phyloP scores from a whole-genome alignment of 2,888 invertebrate genomes.

The Nymphalis polychloros region DNA sequence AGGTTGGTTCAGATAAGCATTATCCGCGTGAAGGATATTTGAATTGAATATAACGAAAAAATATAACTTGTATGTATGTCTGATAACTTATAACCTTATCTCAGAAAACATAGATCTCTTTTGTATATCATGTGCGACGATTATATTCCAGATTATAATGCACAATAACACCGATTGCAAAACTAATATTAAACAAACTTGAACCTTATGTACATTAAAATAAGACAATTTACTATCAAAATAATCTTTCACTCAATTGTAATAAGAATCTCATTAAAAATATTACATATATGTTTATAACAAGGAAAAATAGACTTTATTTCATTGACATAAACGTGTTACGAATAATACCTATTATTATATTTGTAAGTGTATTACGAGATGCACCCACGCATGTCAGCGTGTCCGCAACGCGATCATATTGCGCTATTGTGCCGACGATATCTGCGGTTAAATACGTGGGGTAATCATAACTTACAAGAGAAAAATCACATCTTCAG shows the following conservation, averaged over 20 bases:
- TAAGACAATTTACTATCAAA: neutral
- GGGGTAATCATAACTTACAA: constrained; percentile 16
- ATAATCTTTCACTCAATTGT: neutral
- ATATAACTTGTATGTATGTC: no score
- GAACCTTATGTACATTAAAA: neutral
- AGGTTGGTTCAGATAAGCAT: no score
- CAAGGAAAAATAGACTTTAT: constrained; percentile 15
- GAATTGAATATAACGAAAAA: no score
- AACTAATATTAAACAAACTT: constrained; percentile 1
- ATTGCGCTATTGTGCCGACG: constrained; percentile 50
- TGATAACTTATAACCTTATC: no score
- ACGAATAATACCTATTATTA: neutral
- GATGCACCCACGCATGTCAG: constrained; percentile 70
- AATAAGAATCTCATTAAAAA: no score
- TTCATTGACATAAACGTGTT: neutral
- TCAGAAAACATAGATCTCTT: constrained; percentile 53
- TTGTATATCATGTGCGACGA: constrained; percentile 52
- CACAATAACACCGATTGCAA: neutral
- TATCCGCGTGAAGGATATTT: no score
- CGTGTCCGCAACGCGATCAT: constrained; percentile 61
- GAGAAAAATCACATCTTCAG: constrained; percentile 17
- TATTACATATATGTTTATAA: neutral
- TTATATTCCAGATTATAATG: neutral
- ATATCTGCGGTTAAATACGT: constrained; percentile 39
- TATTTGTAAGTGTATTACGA: constrained; percentile 29